A percentile compares a stretch with the other conserved stretches of the same genome.
phyloP scores from a whole-genome alignment of 30 jellyfish, hydroid and myxozoan species.

The Chrysaora quinquecirrha region DNA sequence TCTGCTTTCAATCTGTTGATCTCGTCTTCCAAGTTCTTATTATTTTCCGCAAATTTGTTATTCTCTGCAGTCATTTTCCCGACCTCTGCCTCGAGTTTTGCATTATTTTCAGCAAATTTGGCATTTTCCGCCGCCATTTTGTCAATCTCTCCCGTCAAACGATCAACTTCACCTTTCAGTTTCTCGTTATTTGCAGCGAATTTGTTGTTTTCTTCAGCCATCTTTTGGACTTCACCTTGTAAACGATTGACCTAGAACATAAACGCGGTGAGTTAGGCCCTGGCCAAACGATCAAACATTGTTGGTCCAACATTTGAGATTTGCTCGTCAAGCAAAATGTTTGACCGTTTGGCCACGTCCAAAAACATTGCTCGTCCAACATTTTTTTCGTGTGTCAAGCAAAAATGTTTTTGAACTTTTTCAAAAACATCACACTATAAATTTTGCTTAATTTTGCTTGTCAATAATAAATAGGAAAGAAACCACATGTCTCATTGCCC shows the following conservation, averaged over 20 bases:
- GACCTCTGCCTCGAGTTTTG: slow-evolving; percentile 71
- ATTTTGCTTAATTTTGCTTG: no score
- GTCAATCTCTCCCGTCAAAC: slow-evolving; percentile 66
- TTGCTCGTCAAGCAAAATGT: no score
- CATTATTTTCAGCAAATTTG: slow-evolving; percentile 77
- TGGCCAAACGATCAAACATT: no score
- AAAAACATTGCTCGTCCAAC: no score
- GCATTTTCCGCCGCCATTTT: slow-evolving; percentile 83
- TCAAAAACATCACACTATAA: no score
- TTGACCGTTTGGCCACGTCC: no score
- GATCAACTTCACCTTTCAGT: slow-evolving; percentile 74
- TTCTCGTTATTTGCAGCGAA: slow-evolving; percentile 75
- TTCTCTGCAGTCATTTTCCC: slow-evolving; percentile 77
- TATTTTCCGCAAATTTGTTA: slow-evolving; percentile 81
- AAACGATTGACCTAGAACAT: slow-evolving; percentile 38
- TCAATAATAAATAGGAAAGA: no score
- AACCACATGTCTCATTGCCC: no score
- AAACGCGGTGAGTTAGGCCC: no score
- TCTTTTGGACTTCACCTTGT: slow-evolving; percentile 57
- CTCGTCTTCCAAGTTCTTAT: slow-evolving; percentile 78
- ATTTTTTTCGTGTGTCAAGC: no score
- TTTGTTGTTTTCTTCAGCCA: slow-evolving; percentile 86
- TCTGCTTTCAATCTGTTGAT: slow-evolving; percentile 79
- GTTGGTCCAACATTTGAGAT: no score
- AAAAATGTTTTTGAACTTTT: no score